phyloP scores from a whole-genome alignment of 2,888 invertebrate genomes.

The Meteorus colon region DNA sequence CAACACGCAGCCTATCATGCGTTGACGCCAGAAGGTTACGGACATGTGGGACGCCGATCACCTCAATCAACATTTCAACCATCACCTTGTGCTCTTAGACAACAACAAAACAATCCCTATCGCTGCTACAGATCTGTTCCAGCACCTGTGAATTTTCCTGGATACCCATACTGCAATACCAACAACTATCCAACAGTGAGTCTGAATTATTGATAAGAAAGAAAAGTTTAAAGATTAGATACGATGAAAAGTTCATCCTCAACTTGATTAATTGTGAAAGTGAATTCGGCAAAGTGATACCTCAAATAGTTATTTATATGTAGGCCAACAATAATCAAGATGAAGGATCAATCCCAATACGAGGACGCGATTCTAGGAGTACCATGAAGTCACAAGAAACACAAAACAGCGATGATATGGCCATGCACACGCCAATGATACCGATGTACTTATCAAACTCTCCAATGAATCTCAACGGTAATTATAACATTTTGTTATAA shows the following conservation, averaged over 20 bases:
- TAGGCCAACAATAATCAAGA: conserved; percentile 42
- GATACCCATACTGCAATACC: neutral
- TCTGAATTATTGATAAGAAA: neutral
- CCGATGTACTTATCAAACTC: neutral
- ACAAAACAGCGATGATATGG: conserved; percentile 49
- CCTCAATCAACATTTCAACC: neutral
- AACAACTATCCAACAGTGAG: neutral
- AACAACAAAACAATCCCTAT: neutral
- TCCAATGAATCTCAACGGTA: neutral
- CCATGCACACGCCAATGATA: conserved; percentile 57
- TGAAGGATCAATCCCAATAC: conserved; percentile 32
- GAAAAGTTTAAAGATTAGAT: too few relatives aligned
- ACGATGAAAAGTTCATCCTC: neutral
- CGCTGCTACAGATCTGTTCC: neutral
- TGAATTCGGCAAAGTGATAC: neutral
- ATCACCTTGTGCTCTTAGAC: neutral
- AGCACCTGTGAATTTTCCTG: neutral
- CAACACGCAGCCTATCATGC: neutral
- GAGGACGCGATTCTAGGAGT: conserved; percentile 35
- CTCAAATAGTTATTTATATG: conserved; percentile 17
- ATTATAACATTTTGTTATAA: neutral
- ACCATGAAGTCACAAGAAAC: conserved; percentile 9
- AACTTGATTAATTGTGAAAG: neutral
- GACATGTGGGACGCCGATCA: neutral
- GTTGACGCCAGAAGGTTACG: neutral